Conservation (phyloP, 1,140 invertebrate genomes). For the Drosophila auraria region DNA sequence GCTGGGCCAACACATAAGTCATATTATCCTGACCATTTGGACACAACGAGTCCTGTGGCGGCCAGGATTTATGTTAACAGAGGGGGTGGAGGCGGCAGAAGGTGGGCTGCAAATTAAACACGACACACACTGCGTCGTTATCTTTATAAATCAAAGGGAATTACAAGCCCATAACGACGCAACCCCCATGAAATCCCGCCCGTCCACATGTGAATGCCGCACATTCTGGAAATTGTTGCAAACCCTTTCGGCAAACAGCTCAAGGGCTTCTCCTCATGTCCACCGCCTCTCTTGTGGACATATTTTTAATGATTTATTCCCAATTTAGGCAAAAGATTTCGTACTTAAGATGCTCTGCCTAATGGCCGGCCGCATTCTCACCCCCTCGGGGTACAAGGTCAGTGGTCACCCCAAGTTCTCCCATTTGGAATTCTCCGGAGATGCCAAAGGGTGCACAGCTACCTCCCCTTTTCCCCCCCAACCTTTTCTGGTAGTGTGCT, state of each 20-base stretch:
- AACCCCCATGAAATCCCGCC: conserved; percentile 9
- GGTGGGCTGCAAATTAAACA: conserved; percentile 71
- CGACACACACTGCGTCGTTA: conserved; percentile 76
- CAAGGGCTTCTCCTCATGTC: conserved; percentile 19
- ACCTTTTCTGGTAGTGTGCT: conserved; percentile 60
- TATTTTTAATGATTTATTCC: conserved; percentile 84
- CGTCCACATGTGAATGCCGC: conserved; percentile 41
- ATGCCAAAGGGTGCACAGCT: conserved; percentile 32
- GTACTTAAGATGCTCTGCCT: conserved; percentile 69
- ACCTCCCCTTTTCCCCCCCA: not conserved
- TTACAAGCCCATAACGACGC: conserved; percentile 51
- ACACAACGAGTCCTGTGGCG: conserved; percentile 25
- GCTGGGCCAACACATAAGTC: conserved; percentile 58
- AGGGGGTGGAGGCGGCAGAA: conserved; percentile 8
- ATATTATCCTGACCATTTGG: conserved; percentile 62
- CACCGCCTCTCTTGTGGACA: conserved; percentile 5
- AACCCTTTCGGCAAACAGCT: conserved; percentile 60
- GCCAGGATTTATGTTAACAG: conserved; percentile 63
- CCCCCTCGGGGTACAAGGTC: conserved; percentile 30
- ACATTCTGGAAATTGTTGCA: conserved; percentile 69
- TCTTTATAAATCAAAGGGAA: conserved; percentile 84
- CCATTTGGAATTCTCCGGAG: conserved; percentile 34
- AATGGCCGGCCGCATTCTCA: conserved; percentile 47
- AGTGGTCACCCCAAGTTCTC: conserved; percentile 34
- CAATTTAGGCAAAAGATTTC: conserved; percentile 79